phyloP scores from a whole-genome alignment of 2,113 vertebrate genomes.

The Jacana jacana region DNA sequence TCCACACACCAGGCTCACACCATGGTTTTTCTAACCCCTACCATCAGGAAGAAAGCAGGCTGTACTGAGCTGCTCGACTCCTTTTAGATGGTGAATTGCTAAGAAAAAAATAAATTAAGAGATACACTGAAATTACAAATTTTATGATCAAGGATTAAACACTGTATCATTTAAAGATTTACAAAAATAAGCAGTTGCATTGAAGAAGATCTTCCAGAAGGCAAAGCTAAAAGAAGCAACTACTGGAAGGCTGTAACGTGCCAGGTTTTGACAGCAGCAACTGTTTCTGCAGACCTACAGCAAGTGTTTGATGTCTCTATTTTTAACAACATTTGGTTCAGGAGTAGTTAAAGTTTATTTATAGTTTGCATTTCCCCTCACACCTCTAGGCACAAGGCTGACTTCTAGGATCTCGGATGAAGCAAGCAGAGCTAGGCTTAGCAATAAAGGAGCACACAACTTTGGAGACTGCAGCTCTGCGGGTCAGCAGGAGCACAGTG shows the following conservation, averaged over 20 bases:
- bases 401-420: neutral
- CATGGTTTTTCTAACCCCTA: neutral
- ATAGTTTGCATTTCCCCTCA: neutral
- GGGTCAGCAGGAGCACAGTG: rapidly evolving
- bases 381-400: neutral
- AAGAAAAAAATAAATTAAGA: neutral
- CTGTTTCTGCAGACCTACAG: neutral
- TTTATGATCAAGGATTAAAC: neutral
- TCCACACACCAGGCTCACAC: neutral
- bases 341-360: neutral
- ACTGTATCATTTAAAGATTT: neutral
- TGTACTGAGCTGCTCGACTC: neutral
- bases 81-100: neutral
- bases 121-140: neutral
- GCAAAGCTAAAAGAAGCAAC: neutral
- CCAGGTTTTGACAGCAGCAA: neutral
- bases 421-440: neutral
- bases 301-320: neutral
- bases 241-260: neutral
- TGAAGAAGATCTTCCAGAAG: neutral
- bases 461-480: neutral
- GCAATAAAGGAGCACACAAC: neutral
- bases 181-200: neutral
- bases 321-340: neutral
- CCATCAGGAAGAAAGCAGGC: neutral